Conservation (phyloP, 2,888 invertebrate genomes). For the Strigamia crassipes region DNA sequence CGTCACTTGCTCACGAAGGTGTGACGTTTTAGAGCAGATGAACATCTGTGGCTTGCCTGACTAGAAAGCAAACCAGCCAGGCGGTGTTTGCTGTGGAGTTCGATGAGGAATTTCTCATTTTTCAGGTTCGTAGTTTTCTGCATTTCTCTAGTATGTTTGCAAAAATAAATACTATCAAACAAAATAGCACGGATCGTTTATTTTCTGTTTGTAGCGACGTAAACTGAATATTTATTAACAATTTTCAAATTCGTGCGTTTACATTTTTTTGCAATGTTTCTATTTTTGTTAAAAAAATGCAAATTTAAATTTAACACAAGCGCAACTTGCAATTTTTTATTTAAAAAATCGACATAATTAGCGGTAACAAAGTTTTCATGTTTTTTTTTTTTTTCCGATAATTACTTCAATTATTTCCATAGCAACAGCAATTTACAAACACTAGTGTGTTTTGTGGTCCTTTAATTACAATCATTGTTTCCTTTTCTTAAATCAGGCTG, state of each 20-base stretch:
- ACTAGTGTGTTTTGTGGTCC: not conserved
- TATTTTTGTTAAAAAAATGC: too few relatives aligned
- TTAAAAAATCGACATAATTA: not conserved
- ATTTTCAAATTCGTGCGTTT: too few relatives aligned
- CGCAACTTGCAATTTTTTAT: too few relatives aligned
- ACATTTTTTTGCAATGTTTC: too few relatives aligned
- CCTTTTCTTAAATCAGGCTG: not conserved
- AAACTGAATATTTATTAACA: too few relatives aligned
- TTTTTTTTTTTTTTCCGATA: not conserved
- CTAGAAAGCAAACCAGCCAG: not conserved
- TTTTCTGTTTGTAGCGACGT: too few relatives aligned
- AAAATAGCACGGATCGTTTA: not conserved
- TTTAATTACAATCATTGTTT: not conserved
- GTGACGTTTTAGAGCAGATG: not conserved
- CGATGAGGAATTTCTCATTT: not conserved
- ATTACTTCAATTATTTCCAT: not conserved
- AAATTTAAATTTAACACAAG: too few relatives aligned
- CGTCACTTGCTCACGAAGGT: not conserved
- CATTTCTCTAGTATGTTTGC: not conserved
- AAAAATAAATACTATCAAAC: not conserved
- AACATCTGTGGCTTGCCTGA: not conserved
- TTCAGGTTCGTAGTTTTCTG: not conserved
- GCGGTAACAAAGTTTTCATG: not conserved
- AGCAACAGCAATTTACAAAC: not conserved
- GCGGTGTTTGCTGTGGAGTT: not conserved